Evolutionary conservation across 2,113 vertebrate species (phyloP).

Genomic region (Pipa parva): DNA sequence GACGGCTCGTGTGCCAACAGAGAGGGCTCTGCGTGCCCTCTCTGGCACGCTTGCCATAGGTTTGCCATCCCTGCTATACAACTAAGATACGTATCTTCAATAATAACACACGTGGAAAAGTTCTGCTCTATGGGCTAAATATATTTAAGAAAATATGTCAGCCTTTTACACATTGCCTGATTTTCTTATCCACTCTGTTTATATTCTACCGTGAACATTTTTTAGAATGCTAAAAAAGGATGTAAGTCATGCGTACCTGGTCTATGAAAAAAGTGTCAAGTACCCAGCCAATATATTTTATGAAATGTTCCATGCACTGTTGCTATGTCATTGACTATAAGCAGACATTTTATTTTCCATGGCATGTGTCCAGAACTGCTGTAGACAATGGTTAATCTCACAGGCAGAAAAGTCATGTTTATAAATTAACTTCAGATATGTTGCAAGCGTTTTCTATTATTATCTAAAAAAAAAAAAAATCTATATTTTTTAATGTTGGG

Average conservation of each 20-base stretch:
- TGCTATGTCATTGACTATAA: slow-evolving; percentile 48
- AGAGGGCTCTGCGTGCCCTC: too few species aligned
- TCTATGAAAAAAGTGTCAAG: slow-evolving; percentile 43
- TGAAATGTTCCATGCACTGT: slow-evolving; percentile 50
- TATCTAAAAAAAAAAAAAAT: too few species aligned
- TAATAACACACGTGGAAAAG: too few species aligned
- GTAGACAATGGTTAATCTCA: slow-evolving; percentile 33
- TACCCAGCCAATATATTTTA: slow-evolving; percentile 39
- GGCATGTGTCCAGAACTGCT: slow-evolving; percentile 39
- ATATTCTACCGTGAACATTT: background rate
- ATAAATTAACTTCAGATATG: background rate
- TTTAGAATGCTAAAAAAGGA: slow-evolving; percentile 47
- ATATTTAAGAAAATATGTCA: slow-evolving; percentile 6
- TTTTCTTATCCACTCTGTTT: slow-evolving; percentile 38
- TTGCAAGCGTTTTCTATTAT: too few species aligned
- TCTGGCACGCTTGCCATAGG: too few species aligned
- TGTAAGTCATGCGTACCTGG: slow-evolving; percentile 40
- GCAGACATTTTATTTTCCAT: slow-evolving; percentile 47
- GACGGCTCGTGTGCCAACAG: too few species aligned
- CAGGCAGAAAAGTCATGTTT: background rate
- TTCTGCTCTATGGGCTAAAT: slow-evolving; percentile 25
- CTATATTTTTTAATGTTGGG: too few species aligned
- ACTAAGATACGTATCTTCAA: too few species aligned
- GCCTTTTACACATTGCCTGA: fast-evolving
- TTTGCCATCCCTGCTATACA: too few species aligned